These are phyloP conservation scores for Entomobrya proxima DNA, from an alignment of 2,888 invertebrate species.

Conservation along the genomic window DNA sequence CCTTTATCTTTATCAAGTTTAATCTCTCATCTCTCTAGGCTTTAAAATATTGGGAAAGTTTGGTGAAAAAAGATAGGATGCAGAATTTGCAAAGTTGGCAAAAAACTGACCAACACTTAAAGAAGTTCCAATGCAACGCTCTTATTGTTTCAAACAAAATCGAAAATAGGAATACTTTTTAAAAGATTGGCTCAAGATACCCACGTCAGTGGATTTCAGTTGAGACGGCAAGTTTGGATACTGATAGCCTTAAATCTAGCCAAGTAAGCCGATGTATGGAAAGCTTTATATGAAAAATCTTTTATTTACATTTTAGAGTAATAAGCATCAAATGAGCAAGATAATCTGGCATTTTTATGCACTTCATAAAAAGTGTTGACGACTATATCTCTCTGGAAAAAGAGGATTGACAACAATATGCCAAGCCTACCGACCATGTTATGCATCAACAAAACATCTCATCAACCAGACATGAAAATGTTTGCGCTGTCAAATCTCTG, in stretches of 20 bases:
- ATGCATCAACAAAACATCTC: neutral
- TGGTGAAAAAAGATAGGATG: too few species aligned
- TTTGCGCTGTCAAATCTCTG: conserved; percentile 2
- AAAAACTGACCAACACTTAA: too few species aligned
- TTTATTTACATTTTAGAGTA: neutral
- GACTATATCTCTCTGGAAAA: neutral
- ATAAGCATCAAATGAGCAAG: neutral
- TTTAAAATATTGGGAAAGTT: too few species aligned
- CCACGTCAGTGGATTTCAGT: too few species aligned
- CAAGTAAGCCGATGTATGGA: too few species aligned
- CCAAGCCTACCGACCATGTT: neutral
- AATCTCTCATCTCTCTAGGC: neutral
- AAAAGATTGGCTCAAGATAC: too few species aligned
- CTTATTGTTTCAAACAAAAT: too few species aligned
- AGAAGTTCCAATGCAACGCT: too few species aligned
- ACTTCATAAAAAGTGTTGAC: conserved; percentile 36
- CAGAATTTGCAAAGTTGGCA: too few species aligned
- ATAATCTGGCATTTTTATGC: conserved; percentile 21
- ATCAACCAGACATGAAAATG: conserved; percentile 3
- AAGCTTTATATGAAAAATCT: neutral
- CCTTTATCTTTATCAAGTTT: neutral
- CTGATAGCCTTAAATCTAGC: too few species aligned
- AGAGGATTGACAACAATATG: conserved; percentile 10
- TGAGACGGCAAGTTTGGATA: too few species aligned
- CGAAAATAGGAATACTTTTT: too few species aligned